Evolutionary conservation across 2,113 vertebrate genomes (phyloP).

Genomic region (Perccottus glenii): DNA sequence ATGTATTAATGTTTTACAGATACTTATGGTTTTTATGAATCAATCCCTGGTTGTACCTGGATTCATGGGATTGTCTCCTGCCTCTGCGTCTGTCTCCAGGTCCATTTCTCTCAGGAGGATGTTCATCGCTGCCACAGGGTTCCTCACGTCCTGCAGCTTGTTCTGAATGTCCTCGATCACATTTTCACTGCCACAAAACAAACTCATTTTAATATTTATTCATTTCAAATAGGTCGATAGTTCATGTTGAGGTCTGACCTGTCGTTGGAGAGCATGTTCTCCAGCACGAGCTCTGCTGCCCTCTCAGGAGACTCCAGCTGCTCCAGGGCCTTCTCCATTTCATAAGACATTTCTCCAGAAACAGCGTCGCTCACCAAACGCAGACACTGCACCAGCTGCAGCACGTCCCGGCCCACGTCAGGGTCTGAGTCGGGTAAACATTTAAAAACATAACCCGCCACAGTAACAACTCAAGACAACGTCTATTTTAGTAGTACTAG

Average conservation of each 20-base stretch:
- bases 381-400: slow-evolving; percentile 92
- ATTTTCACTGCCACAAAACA: slow-evolving; percentile 76
- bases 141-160: slow-evolving; percentile 90
- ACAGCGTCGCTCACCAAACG: slow-evolving; percentile 86
- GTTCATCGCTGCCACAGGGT: slow-evolving; percentile 84
- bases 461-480: too few species aligned
- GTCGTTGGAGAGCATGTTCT: slow-evolving; percentile 89
- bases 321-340: slow-evolving; percentile 92
- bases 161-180: slow-evolving; percentile 89
- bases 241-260: slow-evolving; percentile 71
- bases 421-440: slow-evolving; percentile 75
- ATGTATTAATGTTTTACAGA: too few species aligned
- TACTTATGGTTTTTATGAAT: too few species aligned
- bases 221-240: too few species aligned
- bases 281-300: slow-evolving; percentile 89
- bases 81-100: slow-evolving; percentile 86
- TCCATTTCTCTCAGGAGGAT: slow-evolving; percentile 90
- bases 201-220: background rate
- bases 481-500: too few species aligned
- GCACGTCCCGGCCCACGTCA: slow-evolving; percentile 85
- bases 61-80: slow-evolving; percentile 70
- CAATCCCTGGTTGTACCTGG: slow-evolving; percentile 63
- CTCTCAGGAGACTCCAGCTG: slow-evolving; percentile 89
- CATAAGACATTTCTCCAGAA: slow-evolving; percentile 85
- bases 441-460: background rate